Evolutionary conservation across 2,113 vertebrate genomes (phyloP), one percentile per base, ranked within the genome.

Genomic region (Fukomys damarensis): DNA sequence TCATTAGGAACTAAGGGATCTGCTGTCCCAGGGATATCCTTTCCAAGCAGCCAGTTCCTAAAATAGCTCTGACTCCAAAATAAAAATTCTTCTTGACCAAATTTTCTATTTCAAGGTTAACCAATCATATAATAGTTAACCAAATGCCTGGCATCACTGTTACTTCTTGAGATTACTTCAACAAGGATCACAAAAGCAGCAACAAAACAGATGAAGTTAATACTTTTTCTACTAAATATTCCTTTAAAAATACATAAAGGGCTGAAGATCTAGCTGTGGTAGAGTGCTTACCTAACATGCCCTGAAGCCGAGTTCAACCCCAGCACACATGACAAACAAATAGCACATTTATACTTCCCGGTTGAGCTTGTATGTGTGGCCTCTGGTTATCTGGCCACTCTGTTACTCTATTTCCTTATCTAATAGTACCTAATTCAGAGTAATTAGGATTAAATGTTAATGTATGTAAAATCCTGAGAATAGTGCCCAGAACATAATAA

Each of bases 61-160:
- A 98, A 98, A 98, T 98, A 99, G 97, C 97, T 96, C 86, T 87
- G 97, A 90, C 54, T 89, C 97, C 80, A 96, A 98, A 99, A 98
- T 98, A 98, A 96, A 97, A 97, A 96, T 98, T 98, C 79, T 94
- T 94, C 98, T 97, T 97, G 97, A 97, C 95, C 97, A 97, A 95
- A 97, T 32, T 97, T 97, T 96, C 97, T 97, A 97, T 96, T 97
- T 97, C 97, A 79, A 97, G 96, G 72, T 93, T 68, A 97, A 93
- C 30, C 14, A 38, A 95, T 70, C 52, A 97, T 10, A 32, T 63
- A 83, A 77, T 30, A 83, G 90, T 91, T 95, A 93, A 94, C 49
- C 43, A 96, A 96, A 97, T 92, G 65, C 58, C 70, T 90, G n/a
- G 46, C 0, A 10, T 65, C 82, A 80, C 0, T 92, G 68, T 93